Base-by-base conservation (phyloP, 2,113 vertebrate genomes). In the Oncorhynchus masou region DNA sequence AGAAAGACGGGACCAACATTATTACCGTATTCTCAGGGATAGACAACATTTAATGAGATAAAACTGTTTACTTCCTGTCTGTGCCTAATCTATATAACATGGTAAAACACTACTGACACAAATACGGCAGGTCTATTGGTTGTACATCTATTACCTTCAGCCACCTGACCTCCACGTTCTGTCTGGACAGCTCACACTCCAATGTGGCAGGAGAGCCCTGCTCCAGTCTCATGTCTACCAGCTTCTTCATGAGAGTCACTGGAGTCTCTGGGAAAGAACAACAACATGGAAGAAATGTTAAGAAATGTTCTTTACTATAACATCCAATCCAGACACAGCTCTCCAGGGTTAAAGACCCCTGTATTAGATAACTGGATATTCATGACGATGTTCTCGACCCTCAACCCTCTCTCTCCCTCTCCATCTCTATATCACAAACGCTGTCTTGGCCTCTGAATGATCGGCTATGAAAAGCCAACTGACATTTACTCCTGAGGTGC, bases 161-260 rank as follows among this genome's bases (percentile, higher is more conserved):
- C 97, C 97, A 99, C 73, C 82, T 94, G 85, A 96, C 94, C 3
- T 95, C 94, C 1, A 90, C 89, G 0, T 92, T 92, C 75, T 94
- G 90, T 75, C 95, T 94, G 79, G 97, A 98, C 84, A 99, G 90
- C 90, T 98, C 94, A 0, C 95, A 97, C 81, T 99, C 96, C 0
- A 99, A 91, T 24, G 90, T 95, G 70, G 92, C 94, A 0, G 92
- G 84, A 15, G 93, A 91, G 0, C 91, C 95, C 83, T 99, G 96
- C 0, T 91, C 94, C 69, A 97, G 90, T 1, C 93, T 92, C 19
- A 94, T 71, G 71, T 98, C 95, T 20, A 70, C 87, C 0, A 93
- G 93, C 1, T 85, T 87, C 87, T 57, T 94, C 78, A 96, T 79
- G 83, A 98, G 91, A 0, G 93, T 92, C 74, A 97, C 95, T 0